Evolutionary conservation across 2,797 vertebrate genomes (phyloP).

Genomic region (Otolemur crassicaudatus): DNA sequence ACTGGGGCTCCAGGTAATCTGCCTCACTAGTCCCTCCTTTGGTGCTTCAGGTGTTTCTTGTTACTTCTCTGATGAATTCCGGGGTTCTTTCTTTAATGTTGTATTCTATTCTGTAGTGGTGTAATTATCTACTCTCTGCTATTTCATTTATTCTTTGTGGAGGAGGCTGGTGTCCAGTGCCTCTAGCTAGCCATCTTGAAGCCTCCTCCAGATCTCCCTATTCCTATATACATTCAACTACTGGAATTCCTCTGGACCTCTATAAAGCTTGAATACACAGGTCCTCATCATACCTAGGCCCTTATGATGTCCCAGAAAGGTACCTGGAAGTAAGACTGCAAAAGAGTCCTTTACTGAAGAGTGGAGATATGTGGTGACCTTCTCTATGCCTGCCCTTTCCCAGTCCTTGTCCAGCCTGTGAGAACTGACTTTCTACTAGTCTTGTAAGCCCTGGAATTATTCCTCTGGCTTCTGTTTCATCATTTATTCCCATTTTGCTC

Average conservation of each 20-base stretch:
- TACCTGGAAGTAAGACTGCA: conserved; percentile 7
- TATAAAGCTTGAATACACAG: not conserved
- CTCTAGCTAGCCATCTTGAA: not conserved
- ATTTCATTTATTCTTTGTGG: not conserved
- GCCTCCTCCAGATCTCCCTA: not conserved
- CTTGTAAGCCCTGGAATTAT: conserved; percentile 8
- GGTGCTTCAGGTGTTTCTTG: not conserved
- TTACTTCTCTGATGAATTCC: not conserved
- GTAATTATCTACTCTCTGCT: not conserved
- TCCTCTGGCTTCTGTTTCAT: conserved; percentile 11
- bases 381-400: not conserved
- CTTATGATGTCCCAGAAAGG: not conserved
- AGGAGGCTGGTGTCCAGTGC: not conserved
- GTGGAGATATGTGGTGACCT: not conserved
- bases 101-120: not conserved
- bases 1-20: not conserved
- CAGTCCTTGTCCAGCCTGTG: not conserved
- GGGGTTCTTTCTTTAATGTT: not conserved
- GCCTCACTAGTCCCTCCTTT: not conserved
- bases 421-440: not conserved
- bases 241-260: not conserved
- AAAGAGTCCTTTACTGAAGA: not conserved
- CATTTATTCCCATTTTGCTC: not conserved
- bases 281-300: not conserved
- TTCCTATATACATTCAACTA: not conserved